Base-by-base conservation (phyloP, 1,140 invertebrate genomes). In the Atta cephalotes region DNA sequence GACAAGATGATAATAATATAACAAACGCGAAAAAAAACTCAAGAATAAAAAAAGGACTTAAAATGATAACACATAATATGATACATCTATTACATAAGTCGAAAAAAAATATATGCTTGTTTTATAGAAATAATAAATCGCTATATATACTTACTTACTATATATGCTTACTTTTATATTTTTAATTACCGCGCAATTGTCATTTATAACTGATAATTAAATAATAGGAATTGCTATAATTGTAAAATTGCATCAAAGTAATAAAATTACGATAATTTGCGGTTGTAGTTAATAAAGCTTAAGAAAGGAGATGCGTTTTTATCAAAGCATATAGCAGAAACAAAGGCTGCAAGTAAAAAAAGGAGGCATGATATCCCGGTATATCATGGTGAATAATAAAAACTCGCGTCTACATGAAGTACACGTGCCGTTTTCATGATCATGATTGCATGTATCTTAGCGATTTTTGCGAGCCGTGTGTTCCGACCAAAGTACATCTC, bases 341-440 rank as follows among this genome's bases (percentile, higher is more conserved):
- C 14, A 60, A 53, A 28, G 31, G 18, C 9, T 16, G 65, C 21
- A 68, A 79, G 31, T 45, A 31, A 66, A 28, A 49, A 49, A 56
- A 70, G 6, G 5, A 39, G 31, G 25, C 28, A 80, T 56, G 66
- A 53, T 66, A 39, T 21, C n/a, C 49, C 10, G n/a, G 31, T 35
- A 18, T 35, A 79, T 39, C 31, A 56, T 56, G 65, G 31, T 81
- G 21, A 81, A 81, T 81, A 81, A 81, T 81, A 58, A 81, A 80
- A 81, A 81, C 14, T 71, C 49, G 49, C 31, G 78, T 35, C 65
- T 25, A 14, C 65, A 68, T 28, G 65, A 80, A 35, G 31, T 56
- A 39, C 78, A 81, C 78, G 78, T 81, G 31, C 65, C 14, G 31
- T 71, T 81, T 81, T 81, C 78, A 81, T 58, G 78, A 39, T 31